phyloP scores from a whole-genome alignment of 2,888 invertebrate species.

The Heliconius ethilla region DNA sequence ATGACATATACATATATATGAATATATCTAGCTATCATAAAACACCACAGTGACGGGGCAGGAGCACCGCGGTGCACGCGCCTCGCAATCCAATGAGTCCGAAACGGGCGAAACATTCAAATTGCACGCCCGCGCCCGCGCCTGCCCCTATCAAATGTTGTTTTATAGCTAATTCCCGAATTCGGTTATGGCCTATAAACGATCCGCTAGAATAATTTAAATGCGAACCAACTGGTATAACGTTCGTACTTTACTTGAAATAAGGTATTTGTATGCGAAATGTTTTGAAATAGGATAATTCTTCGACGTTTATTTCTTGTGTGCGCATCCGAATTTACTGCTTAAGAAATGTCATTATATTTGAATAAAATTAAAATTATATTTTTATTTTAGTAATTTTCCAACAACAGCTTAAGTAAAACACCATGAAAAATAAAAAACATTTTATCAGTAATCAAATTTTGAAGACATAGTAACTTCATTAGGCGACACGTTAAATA shows the following conservation, averaged over 20 bases:
- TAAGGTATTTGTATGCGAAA: constrained; percentile 82
- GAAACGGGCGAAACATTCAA: constrained; percentile 79
- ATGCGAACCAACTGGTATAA: constrained; percentile 80
- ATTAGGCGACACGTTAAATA: constrained; percentile 62
- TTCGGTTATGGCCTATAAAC: constrained; percentile 83
- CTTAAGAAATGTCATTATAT: constrained; percentile 2
- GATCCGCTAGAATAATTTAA: constrained; percentile 82
- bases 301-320: constrained; percentile 72
- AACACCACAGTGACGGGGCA: constrained; percentile 34
- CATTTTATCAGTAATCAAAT: constrained; percentile 47
- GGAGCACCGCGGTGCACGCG: constrained; percentile 64
- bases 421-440: not conserved
- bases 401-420: not conserved
- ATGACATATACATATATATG: not conserved
- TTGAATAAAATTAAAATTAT: not conserved
- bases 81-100: constrained; percentile 75
- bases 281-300: constrained; percentile 78
- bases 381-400: not conserved
- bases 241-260: constrained; percentile 80
- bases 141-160: constrained; percentile 82
- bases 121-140: constrained; percentile 75
- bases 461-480: constrained; percentile 40
- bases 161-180: constrained; percentile 83
- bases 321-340: constrained; percentile 43
- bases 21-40: constrained; percentile 27